A percentile compares a stretch with the other conserved stretches of the same genome.
phyloP scores from a whole-genome alignment of 1,140 invertebrate genomes.

The Heliconius himera region DNA sequence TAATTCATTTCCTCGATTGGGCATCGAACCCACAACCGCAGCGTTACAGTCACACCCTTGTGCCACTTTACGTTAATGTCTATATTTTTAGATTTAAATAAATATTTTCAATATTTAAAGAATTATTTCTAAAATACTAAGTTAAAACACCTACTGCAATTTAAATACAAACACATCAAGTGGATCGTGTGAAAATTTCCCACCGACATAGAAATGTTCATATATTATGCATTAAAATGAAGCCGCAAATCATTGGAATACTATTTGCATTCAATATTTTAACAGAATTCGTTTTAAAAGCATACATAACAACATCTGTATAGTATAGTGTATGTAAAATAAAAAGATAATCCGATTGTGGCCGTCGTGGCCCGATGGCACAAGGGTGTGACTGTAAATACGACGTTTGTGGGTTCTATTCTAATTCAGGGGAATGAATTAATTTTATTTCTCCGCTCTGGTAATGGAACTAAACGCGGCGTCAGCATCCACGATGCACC shows the following conservation, averaged over 20 bases:
- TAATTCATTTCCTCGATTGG: neutral
- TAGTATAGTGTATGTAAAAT: neutral
- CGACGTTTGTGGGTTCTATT: neutral
- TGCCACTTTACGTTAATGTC: neutral
- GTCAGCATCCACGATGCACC: neutral
- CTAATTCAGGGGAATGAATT: neutral
- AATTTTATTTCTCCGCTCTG: neutral
- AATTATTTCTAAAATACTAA: neutral
- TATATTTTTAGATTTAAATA: neutral
- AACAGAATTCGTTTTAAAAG: neutral
- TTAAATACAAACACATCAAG: neutral
- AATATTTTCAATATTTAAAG: neutral
- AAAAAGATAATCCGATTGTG: neutral
- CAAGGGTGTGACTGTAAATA: neutral
- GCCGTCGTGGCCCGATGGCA: neutral
- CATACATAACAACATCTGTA: neutral
- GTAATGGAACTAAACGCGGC: neutral
- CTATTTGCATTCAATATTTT: neutral
- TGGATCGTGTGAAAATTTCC: neutral
- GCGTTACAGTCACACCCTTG: too few species aligned
- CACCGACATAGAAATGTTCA: neutral
- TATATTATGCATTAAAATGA: slow-evolving; percentile 2
- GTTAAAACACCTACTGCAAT: neutral
- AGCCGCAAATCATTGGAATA: neutral
- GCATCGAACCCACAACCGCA: neutral